Percentiles rank a stretch among this genome's conserved stretches.
These are phyloP conservation scores for Stegastes partitus DNA, from an alignment of 2,113 vertebrate genomes.

Conservation along the genomic window DNA sequence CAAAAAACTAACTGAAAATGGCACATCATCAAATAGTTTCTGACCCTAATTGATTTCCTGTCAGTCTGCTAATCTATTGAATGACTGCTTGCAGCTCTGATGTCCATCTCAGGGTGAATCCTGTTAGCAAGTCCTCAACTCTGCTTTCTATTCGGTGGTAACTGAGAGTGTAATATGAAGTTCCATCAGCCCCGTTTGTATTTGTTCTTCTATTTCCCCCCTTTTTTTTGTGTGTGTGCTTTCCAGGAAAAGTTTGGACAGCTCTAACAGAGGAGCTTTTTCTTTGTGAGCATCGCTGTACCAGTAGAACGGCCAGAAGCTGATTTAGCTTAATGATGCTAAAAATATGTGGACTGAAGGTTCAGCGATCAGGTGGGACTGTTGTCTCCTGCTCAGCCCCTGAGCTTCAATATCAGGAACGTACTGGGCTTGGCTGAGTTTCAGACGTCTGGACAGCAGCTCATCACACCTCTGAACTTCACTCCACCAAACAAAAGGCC, in stretches of 20 bases:
- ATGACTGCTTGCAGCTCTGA: no score
- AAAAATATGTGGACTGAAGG: slow-evolving; percentile 36
- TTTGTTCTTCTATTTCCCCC: background rate
- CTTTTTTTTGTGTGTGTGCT: background rate
- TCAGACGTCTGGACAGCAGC: background rate
- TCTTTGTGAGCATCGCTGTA: slow-evolving; percentile 13
- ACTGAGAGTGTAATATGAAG: no score
- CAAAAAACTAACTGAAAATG: no score
- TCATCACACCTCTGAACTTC: background rate
- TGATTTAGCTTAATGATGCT: slow-evolving; percentile 15
- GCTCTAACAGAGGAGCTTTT: background rate
- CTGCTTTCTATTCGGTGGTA: no score
- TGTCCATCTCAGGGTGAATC: no score
- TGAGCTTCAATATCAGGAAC: background rate
- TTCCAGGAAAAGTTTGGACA: slow-evolving; percentile 11
- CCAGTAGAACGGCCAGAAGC: slow-evolving; percentile 1
- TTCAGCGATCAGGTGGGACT: background rate
- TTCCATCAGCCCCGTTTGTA: background rate
- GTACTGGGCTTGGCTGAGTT: background rate
- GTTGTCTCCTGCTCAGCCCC: slow-evolving; percentile 5
- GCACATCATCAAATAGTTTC: no score
- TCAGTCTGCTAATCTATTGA: no score
- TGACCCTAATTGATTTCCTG: no score
- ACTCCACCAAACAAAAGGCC: background rate
- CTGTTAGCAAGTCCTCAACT: no score